phyloP scores from a whole-genome alignment of 2,797 vertebrate genomes.

The Coendou prehensilis region DNA sequence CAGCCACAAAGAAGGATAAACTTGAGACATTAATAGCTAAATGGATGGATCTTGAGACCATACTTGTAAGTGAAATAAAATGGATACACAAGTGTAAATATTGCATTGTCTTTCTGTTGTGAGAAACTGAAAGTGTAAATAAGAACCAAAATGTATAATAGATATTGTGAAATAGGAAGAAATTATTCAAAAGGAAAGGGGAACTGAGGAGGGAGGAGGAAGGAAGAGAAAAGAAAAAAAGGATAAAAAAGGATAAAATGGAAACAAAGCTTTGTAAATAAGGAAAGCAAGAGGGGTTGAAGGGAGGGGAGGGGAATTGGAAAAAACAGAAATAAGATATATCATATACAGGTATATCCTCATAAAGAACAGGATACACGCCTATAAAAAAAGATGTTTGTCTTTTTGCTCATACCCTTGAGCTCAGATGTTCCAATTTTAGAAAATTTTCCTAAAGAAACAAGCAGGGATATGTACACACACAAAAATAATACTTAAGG shows the following conservation, averaged over 20 bases:
- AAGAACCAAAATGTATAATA: not conserved
- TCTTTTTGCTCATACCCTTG: not conserved
- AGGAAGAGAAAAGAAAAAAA: not conserved
- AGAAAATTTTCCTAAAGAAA: slow-evolving; percentile 56
- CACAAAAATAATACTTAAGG: not conserved
- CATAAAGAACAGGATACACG: too few relatives aligned
- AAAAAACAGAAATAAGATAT: not conserved
- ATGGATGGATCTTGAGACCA: not conserved
- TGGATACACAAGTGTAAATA: not conserved
- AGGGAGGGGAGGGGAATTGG: not conserved
- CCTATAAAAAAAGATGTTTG: not conserved
- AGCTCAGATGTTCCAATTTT: slow-evolving; percentile 14
- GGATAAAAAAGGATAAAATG: not conserved
- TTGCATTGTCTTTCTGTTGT: not conserved
- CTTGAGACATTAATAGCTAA: not conserved
- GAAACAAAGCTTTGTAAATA: not conserved
- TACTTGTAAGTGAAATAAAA: not conserved
- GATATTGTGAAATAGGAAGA: not conserved
- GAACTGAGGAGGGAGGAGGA: not conserved
- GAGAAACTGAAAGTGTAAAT: not conserved
- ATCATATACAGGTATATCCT: not conserved
- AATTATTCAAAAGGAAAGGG: not conserved
- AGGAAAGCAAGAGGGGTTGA: not conserved
- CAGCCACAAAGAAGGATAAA: not conserved
- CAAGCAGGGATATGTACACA: not conserved